Evolutionary conservation across 1,140 invertebrate genomes (phyloP).

Genomic region (Episyrphus balteatus): DNA sequence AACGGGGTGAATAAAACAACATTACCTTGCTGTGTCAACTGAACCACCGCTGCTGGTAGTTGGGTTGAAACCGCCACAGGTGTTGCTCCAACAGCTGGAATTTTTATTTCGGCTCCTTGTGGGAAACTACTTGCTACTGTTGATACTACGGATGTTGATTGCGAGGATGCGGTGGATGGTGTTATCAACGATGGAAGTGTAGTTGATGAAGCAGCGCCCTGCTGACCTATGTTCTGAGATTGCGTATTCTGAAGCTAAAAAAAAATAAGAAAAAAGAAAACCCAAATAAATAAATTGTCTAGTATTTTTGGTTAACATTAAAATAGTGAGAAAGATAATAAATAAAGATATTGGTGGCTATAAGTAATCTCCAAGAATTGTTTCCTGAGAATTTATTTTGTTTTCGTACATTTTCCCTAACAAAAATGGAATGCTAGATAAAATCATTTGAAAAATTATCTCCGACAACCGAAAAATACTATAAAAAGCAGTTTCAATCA

Average conservation of each 20-base stretch:
- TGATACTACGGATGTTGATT: constrained; percentile 9
- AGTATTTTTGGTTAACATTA: neutral
- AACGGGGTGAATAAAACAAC: neutral
- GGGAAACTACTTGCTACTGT: constrained; percentile 14
- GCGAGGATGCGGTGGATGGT: neutral
- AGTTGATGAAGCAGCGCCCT: neutral
- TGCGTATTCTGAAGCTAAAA: constrained; percentile 20
- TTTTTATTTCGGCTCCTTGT: constrained; percentile 48
- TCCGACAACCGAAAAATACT: too few species aligned
- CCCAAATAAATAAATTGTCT: neutral
- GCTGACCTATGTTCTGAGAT: constrained; percentile 18
- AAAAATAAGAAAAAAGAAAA: too few species aligned
- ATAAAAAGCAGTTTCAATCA: too few species aligned
- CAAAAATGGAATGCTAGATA: too few species aligned
- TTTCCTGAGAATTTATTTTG: too few species aligned
- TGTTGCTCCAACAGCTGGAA: constrained; percentile 48
- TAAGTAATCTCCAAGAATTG: too few species aligned
- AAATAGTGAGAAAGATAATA: too few species aligned
- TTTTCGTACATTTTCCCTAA: too few species aligned
- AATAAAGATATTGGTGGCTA: too few species aligned
- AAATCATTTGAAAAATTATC: too few species aligned
- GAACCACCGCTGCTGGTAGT: constrained; percentile 48
- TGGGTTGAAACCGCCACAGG: constrained; percentile 50
- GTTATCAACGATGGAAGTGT: neutral
- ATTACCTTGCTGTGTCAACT: constrained; percentile 46